Percentiles rank a stretch among this genome's conserved stretches.
These are phyloP conservation scores for Tiliacea aurago DNA, from an alignment of 2,888 invertebrate species.

Conservation along the genomic window DNA sequence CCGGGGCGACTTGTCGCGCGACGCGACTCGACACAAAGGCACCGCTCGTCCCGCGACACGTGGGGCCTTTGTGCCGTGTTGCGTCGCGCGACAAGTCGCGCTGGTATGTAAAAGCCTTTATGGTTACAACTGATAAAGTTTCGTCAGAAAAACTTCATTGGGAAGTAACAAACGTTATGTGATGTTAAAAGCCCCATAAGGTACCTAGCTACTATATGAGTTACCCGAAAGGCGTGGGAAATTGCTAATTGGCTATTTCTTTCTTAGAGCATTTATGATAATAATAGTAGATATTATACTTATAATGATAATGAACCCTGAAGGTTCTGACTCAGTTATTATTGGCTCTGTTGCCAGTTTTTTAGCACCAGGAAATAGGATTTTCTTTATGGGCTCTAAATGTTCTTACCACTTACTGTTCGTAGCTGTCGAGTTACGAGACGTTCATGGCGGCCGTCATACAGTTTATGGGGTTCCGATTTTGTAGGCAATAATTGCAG, in stretches of 20 bases:
- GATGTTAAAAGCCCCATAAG: too few species aligned
- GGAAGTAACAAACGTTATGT: neutral
- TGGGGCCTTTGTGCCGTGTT: too few species aligned
- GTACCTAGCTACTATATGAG: neutral
- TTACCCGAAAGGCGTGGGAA: neutral
- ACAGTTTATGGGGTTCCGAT: neutral
- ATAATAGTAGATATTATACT: neutral
- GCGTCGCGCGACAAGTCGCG: too few species aligned
- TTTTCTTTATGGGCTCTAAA: constrained; percentile 24
- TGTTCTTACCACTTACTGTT: neutral
- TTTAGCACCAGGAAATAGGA: constrained; percentile 13
- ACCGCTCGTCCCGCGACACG: too few species aligned
- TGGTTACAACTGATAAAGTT: too few species aligned
- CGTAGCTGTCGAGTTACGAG: neutral
- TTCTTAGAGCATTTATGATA: neutral
- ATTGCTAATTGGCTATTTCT: constrained; percentile 4
- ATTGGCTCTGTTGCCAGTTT: neutral
- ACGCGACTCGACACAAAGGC: too few species aligned
- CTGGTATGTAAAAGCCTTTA: too few species aligned
- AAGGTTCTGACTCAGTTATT: neutral
- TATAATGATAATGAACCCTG: neutral
- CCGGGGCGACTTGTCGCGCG: too few species aligned
- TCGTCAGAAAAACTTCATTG: neutral
- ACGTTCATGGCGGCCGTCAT: neutral
- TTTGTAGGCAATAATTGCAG: neutral